A percentile compares a stretch with the other conserved stretches of the same genome.
Evolutionary conservation across 2,888 invertebrate genomes (phyloP).

Genomic region (Caenorhabditis sp.): DNA sequence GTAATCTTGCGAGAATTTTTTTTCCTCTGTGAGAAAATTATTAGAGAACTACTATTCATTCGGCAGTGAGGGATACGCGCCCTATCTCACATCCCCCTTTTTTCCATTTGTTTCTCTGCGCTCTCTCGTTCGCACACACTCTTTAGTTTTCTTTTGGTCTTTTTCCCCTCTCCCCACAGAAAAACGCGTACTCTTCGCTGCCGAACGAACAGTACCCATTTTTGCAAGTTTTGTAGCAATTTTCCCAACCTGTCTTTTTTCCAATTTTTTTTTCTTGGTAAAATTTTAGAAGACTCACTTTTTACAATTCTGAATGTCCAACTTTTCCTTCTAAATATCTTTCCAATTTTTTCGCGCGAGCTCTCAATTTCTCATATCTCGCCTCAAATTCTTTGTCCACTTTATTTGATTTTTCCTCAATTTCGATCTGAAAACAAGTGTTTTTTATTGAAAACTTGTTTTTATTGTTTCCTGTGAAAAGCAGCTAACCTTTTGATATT

Average conservation of each 20-base stretch:
- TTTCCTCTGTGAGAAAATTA: neutral
- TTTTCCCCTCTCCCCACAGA: too few species aligned
- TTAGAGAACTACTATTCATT: neutral
- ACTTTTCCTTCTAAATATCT: constrained; percentile 58
- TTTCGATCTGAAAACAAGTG: constrained; percentile 26
- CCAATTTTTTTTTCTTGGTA: neutral
- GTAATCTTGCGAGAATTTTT: neutral
- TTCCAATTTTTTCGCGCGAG: constrained; percentile 61
- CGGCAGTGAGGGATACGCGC: neutral
- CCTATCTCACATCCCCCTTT: neutral
- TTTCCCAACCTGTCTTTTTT: too few species aligned
- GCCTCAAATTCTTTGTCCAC: constrained; percentile 52
- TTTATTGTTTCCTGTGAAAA: neutral
- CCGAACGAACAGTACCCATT: too few species aligned
- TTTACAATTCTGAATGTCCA: constrained; percentile 37
- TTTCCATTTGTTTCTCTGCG: too few species aligned
- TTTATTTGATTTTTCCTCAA: constrained; percentile 23
- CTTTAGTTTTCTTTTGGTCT: too few species aligned
- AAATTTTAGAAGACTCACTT: neutral
- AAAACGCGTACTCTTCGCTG: too few species aligned
- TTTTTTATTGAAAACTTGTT: neutral
- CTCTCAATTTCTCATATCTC: constrained; percentile 52
- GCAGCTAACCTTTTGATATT: constrained; percentile 48
- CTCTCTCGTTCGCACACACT: too few species aligned
- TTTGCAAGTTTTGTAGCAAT: too few species aligned